Evolutionary conservation across 2,113 vertebrate genomes (phyloP).

Genomic region (Oophaga pumilio): DNA sequence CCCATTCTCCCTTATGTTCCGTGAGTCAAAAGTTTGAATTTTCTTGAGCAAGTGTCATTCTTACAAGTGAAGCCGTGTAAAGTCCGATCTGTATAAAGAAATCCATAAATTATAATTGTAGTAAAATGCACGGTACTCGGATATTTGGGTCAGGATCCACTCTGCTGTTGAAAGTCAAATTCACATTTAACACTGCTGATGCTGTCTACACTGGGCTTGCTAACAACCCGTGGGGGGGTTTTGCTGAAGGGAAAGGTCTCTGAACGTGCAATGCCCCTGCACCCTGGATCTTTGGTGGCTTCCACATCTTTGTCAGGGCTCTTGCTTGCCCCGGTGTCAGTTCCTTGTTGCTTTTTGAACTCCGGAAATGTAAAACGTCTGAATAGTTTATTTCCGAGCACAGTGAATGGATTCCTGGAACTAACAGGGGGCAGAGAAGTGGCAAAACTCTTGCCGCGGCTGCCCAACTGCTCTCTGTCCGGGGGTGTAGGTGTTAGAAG

Average conservation of each 20-base stretch:
- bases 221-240: slow-evolving; percentile 68
- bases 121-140: background rate
- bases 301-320: background rate
- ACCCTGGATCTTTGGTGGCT: background rate
- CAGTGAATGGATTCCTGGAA: slow-evolving; percentile 60
- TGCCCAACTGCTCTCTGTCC: slow-evolving; percentile 60
- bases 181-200: slow-evolving; percentile 76
- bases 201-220: slow-evolving; percentile 73
- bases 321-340: slow-evolving; percentile 26
- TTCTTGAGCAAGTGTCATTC: too few relatives aligned
- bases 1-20: too few relatives aligned
- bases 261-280: slow-evolving; percentile 64
- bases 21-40: too few relatives aligned
- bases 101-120: background rate
- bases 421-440: slow-evolving; percentile 36
- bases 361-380: slow-evolving; percentile 72
- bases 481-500: slow-evolving; percentile 62
- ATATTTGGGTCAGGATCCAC: slow-evolving; percentile 16
- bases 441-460: slow-evolving; percentile 58
- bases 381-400: slow-evolving; percentile 67
- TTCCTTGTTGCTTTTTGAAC: slow-evolving; percentile 61
- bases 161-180: slow-evolving; percentile 69
- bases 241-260: slow-evolving; percentile 67
- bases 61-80: background rate
- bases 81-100: background rate